phyloP scores from a whole-genome alignment of 2,113 vertebrate species.

The Craseonycteris thonglongyai region DNA sequence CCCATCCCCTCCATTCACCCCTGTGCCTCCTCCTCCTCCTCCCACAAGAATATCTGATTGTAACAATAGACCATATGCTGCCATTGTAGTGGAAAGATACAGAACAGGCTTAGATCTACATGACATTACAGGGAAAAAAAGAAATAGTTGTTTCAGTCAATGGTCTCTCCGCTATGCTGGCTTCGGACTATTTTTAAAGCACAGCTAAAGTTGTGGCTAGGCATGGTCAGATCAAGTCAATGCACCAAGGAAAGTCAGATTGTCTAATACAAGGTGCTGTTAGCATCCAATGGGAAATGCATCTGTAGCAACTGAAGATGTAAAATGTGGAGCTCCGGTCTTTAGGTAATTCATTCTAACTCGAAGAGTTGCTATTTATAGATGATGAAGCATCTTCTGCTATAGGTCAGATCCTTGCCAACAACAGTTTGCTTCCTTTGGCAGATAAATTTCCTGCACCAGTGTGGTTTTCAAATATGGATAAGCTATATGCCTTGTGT shows the following conservation, averaged over 20 bases:
- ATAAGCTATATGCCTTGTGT: background rate
- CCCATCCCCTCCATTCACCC: constrained; percentile 11
- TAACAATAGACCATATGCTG: constrained; percentile 43
- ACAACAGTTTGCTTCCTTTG: background rate
- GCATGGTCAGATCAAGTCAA: constrained; percentile 33
- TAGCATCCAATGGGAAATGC: constrained; percentile 38
- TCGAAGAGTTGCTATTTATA: constrained; percentile 49
- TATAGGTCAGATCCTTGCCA: background rate
- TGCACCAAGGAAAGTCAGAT: background rate
- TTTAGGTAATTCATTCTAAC: constrained; percentile 37
- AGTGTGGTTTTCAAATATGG: constrained; percentile 3
- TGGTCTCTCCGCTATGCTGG: background rate
- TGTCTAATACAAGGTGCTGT: constrained; percentile 13
- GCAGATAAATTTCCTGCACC: background rate
- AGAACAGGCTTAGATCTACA: constrained; percentile 29
- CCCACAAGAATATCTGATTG: background rate
- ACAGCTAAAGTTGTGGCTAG: constrained; percentile 12
- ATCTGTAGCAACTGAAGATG: constrained; percentile 8
- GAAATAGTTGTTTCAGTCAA: constrained; percentile 50
- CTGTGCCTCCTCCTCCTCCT: background rate
- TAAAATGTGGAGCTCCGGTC: background rate
- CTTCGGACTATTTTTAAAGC: constrained; percentile 41
- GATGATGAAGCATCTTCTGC: background rate
- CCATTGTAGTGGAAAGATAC: background rate
- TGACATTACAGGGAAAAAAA: background rate